phyloP scores from a whole-genome alignment of 1,140 invertebrate genomes.

The Eriocheir sinensis region DNA sequence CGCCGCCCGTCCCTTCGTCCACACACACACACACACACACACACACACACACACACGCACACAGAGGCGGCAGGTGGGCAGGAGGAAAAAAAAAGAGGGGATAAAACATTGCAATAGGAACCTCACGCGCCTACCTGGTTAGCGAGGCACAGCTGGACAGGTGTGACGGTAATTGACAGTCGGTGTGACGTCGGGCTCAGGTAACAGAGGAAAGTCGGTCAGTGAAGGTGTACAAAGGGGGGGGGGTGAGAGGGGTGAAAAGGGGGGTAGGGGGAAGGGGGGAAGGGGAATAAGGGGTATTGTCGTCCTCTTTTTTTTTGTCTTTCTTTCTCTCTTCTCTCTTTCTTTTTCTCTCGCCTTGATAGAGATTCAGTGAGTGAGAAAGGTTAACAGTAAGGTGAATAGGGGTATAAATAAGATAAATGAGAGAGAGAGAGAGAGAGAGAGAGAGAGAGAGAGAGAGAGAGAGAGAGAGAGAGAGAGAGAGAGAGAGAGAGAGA shows the following conservation, averaged over 20 bases:
- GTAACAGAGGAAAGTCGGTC: background rate
- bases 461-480: constrained; percentile 14
- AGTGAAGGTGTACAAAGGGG: background rate
- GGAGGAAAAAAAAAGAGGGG: background rate
- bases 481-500: background rate
- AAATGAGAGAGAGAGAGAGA: background rate
- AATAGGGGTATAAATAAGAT: background rate
- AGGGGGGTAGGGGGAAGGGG: background rate
- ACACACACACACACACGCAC: background rate
- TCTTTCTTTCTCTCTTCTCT: too few species aligned
- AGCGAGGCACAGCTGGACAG: background rate
- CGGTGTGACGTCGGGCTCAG: background rate
- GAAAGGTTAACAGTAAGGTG: background rate
- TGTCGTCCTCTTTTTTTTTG: background rate
- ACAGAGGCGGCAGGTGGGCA: background rate
- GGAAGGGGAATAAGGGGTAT: background rate
- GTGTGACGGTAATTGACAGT: constrained; percentile 3
- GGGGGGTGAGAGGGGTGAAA: background rate
- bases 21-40: background rate
- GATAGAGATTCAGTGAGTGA: too few species aligned
- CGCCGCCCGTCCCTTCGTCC: too few species aligned
- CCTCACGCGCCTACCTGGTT: background rate
- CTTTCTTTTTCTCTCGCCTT: too few species aligned
- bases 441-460: background rate
- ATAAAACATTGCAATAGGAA: background rate